These are phyloP conservation scores for Euphydryas editha DNA, from an alignment of 2,888 invertebrate genomes.

Conservation along the genomic window DNA sequence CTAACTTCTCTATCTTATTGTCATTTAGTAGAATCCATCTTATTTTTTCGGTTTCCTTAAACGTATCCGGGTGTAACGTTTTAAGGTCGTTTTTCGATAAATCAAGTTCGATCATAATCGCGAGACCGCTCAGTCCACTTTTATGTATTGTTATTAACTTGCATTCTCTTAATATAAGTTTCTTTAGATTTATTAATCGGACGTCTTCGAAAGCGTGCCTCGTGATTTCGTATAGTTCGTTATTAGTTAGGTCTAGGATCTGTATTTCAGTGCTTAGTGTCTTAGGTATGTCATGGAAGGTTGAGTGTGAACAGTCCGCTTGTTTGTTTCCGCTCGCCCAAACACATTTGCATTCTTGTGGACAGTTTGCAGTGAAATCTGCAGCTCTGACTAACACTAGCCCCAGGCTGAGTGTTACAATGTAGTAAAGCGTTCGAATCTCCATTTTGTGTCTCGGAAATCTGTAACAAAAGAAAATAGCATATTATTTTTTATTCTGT, in stretches of 20 bases:
- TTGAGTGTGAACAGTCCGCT: conserved; percentile 89
- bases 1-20: conserved; percentile 89
- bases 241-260: conserved; percentile 88
- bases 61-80: conserved; percentile 87
- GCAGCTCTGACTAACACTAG: conserved; percentile 58
- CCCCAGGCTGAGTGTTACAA: conserved; percentile 56
- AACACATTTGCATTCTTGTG: conserved; percentile 89
- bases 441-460: conserved; percentile 60
- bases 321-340: conserved; percentile 94
- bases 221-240: conserved; percentile 86
- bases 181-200: conserved; percentile 91
- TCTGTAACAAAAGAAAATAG: conserved; percentile 67
- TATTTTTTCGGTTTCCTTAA: conserved; percentile 87
- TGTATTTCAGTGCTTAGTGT: conserved; percentile 89
- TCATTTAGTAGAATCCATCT: conserved; percentile 89
- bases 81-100: conserved; percentile 89
- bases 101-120: conserved; percentile 92
- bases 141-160: conserved; percentile 88
- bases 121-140: conserved; percentile 89
- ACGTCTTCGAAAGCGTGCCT: conserved; percentile 87
- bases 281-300: conserved; percentile 87
- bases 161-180: conserved; percentile 89
- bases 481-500: not conserved
- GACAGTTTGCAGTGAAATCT: conserved; percentile 85
- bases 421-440: conserved; percentile 52